A percentile compares a stretch with the other conserved stretches of the same genome.
Evolutionary conservation across 2,797 vertebrate species (phyloP).

Genomic region (Thunnus albacares): DNA sequence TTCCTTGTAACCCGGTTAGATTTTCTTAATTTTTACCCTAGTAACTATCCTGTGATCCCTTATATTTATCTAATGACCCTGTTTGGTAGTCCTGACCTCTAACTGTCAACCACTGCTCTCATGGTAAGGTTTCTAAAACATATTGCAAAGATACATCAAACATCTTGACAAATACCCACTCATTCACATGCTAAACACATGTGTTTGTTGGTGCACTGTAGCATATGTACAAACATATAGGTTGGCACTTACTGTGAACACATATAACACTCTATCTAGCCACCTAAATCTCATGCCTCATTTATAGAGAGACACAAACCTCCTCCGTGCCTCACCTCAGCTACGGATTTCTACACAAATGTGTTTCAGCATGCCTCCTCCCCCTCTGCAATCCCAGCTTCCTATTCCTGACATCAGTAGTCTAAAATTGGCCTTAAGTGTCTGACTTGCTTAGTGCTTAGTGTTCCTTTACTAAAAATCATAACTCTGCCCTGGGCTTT

Average conservation of each 20-base stretch:
- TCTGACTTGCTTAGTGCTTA: conserved; percentile 49
- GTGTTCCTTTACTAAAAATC: conserved; percentile 48
- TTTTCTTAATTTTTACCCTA: background rate
- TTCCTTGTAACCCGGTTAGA: background rate
- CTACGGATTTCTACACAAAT: conserved; percentile 32
- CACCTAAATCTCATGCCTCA: conserved; percentile 30
- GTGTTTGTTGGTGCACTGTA: background rate
- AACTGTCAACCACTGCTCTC: background rate
- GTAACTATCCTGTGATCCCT: background rate
- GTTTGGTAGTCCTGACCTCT: background rate
- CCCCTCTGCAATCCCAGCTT: conserved; percentile 23
- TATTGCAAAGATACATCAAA: background rate
- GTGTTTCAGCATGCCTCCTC: conserved; percentile 27
- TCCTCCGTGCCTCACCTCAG: background rate
- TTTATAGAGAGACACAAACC: conserved; percentile 23
- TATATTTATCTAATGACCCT: background rate
- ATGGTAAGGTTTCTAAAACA: background rate
- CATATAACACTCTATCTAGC: background rate
- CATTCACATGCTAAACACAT: background rate
- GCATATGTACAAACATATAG: background rate
- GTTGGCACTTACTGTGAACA: background rate
- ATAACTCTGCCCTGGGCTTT: conserved; percentile 51
- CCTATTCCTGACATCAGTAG: conserved; percentile 30
- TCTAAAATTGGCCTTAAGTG: conserved; percentile 62
- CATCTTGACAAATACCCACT: background rate